These are phyloP conservation scores for Miichthys miiuy DNA, from an alignment of 2,797 vertebrate species.

Conservation along the genomic window DNA sequence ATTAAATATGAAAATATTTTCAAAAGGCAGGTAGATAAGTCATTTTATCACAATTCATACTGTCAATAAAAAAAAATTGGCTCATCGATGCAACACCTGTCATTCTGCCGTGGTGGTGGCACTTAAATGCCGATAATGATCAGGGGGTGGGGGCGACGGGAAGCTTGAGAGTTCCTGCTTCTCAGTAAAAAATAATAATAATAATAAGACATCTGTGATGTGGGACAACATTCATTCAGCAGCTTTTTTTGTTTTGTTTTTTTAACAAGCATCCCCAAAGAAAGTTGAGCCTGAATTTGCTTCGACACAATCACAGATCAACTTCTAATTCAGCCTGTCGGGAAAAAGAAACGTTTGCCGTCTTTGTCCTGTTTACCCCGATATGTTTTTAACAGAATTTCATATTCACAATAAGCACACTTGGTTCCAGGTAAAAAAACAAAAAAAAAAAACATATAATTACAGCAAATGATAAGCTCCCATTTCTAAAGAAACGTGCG, in stretches of 20 bases:
- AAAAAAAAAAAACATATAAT: conserved; percentile 13
- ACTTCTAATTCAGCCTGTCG: conserved; percentile 43
- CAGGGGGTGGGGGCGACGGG: conserved; percentile 16
- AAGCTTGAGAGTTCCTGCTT: conserved; percentile 32
- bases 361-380: conserved; percentile 54
- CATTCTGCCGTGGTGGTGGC: conserved; percentile 68
- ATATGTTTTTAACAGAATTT: conserved; percentile 21
- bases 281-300: conserved; percentile 36
- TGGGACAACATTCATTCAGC: conserved; percentile 58
- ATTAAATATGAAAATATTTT: conserved; percentile 82
- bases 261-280: conserved; percentile 10
- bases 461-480: conserved; percentile 52
- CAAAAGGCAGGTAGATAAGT: conserved; percentile 75
- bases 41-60: conserved; percentile 73
- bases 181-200: conserved; percentile 51
- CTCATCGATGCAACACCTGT: conserved; percentile 83
- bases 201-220: conserved; percentile 14
- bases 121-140: conserved; percentile 54
- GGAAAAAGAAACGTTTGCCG: conserved; percentile 17
- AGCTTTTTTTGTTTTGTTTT: conserved; percentile 13
- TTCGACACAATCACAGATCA: conserved; percentile 28
- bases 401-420: conserved; percentile 30
- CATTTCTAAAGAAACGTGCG: conserved; percentile 54
- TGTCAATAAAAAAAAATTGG: conserved; percentile 79
- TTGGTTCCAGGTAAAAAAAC: conserved; percentile 40